phyloP scores from a whole-genome alignment of 2,113 vertebrate genomes.

The Phoenicopterus ruber region DNA sequence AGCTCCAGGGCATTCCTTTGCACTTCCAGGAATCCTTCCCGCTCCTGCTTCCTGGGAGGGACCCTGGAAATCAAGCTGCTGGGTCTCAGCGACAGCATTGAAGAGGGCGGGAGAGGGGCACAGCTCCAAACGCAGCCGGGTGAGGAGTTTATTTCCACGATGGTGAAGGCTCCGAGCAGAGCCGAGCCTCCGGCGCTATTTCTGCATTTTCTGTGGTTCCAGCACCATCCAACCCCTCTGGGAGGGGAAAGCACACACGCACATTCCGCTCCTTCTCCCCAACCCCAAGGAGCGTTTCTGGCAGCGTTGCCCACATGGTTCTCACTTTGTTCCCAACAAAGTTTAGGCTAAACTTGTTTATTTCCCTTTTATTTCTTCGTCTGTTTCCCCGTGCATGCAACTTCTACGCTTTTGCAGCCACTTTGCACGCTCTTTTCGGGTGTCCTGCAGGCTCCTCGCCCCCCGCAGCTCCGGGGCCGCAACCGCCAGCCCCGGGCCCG shows the following conservation, averaged over 20 bases:
- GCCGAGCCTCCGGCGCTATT: background rate
- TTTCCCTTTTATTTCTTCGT: background rate
- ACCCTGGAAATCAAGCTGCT: background rate
- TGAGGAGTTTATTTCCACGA: background rate
- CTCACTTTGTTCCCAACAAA: background rate
- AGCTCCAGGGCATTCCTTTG: background rate
- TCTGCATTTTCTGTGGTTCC: background rate
- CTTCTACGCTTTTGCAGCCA: too few species aligned
- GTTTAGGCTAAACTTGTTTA: background rate
- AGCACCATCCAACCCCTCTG: too few species aligned
- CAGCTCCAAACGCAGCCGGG: background rate
- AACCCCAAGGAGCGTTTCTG: background rate
- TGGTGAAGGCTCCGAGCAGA: background rate
- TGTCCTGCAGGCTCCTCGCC: background rate
- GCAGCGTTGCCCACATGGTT: background rate
- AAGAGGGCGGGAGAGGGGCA: background rate
- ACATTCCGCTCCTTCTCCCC: background rate
- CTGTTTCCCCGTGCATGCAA: background rate
- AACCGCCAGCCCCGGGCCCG: accelerated
- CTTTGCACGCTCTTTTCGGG: too few species aligned
- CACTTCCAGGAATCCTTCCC: background rate
- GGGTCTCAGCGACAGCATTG: background rate
- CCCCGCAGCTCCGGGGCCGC: background rate
- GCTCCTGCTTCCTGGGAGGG: background rate
- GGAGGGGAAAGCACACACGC: background rate